These are phyloP conservation scores for Aphodius granarius DNA, from an alignment of 2,888 invertebrate species.

Conservation along the genomic window DNA sequence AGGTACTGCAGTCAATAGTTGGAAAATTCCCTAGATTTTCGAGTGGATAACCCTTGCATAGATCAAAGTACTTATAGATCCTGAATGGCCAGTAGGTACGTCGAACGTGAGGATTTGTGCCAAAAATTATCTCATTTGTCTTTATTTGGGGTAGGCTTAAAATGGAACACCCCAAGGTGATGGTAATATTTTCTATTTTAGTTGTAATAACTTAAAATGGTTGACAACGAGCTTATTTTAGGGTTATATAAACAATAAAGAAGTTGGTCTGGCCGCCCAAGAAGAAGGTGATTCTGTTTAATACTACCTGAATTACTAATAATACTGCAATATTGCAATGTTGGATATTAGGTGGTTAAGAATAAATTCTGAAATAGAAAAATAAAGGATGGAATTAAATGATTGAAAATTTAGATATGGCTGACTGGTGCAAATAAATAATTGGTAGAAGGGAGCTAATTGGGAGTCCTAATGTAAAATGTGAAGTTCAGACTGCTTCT, in stretches of 20 bases:
- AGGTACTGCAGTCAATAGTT: neutral
- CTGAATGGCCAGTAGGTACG: neutral
- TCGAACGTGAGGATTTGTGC: neutral
- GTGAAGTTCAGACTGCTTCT: too few species aligned
- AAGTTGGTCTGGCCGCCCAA: neutral
- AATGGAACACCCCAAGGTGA: neutral
- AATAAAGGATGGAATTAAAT: too few species aligned
- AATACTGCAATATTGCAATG: too few species aligned
- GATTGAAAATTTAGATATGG: too few species aligned
- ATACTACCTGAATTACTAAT: neutral
- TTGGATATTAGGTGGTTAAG: too few species aligned
- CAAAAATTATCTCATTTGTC: neutral
- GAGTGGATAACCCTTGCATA: neutral
- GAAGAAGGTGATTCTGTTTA: neutral
- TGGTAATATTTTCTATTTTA: neutral
- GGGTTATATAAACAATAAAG: neutral
- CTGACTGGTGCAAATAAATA: too few species aligned
- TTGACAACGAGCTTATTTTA: neutral
- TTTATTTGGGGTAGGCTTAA: too few species aligned
- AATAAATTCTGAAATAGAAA: too few species aligned
- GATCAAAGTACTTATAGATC: neutral
- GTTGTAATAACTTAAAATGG: neutral
- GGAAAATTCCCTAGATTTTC: neutral
- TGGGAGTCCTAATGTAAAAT: too few species aligned
- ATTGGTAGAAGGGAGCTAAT: too few species aligned